Evolutionary conservation across 2,113 vertebrate genomes (phyloP).

Genomic region (Ammodytes dubius): DNA sequence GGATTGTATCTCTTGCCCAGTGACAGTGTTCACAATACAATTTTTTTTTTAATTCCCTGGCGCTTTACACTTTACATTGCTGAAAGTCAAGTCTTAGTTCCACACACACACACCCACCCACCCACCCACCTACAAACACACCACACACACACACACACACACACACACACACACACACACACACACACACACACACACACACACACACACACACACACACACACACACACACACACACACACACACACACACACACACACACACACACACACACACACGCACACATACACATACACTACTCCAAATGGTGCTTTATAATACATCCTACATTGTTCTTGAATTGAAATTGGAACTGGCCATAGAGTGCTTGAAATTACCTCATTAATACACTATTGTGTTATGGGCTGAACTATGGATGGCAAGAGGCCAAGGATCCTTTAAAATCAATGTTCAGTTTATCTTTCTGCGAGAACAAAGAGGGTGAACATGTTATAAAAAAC

Average conservation of each 20-base stretch:
- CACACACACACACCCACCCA: conserved; percentile 18
- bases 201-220: conserved; percentile 8
- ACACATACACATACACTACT: background rate
- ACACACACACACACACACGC: background rate
- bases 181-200: conserved; percentile 2
- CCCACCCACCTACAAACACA: conserved; percentile 1
- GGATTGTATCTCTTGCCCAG: conserved; percentile 10
- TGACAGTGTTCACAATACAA: conserved; percentile 11
- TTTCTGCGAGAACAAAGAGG: conserved; percentile 1
- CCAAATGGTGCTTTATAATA: conserved; percentile 34
- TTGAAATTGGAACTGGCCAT: conserved; percentile 48
- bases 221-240: too few relatives aligned
- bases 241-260: too few relatives aligned
- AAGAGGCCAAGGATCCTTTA: background rate
- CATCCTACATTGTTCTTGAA: conserved; percentile 30
- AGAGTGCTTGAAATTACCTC: conserved; percentile 33
- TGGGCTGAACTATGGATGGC: conserved; percentile 10
- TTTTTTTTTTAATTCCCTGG: conserved; percentile 5
- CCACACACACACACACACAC: background rate
- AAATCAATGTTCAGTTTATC: conserved; percentile 27
- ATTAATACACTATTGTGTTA: conserved; percentile 52
- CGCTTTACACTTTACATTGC: conserved; percentile 28
- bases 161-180: conserved; percentile 14
- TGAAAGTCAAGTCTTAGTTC: conserved; percentile 34
- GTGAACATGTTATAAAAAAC: conserved; percentile 16